Conservation (phyloP, 2,797 vertebrate genomes). For the Hipposideros larvatus region DNA sequence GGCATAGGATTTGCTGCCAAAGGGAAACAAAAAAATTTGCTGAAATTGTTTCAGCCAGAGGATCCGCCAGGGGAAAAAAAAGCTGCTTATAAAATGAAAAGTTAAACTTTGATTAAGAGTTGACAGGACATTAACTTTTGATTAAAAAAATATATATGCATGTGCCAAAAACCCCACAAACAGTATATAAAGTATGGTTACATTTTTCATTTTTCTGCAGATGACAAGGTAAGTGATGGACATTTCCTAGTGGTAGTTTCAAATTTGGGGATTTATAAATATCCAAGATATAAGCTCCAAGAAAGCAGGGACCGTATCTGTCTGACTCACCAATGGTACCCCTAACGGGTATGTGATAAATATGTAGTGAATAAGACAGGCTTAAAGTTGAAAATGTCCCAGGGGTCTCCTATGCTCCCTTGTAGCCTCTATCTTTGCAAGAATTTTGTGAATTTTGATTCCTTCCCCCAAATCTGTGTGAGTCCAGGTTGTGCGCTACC, state of each 20-base stretch:
- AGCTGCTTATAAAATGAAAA: not conserved
- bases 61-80: not conserved
- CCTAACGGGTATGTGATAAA: not conserved
- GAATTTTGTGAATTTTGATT: not conserved
- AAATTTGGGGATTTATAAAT: not conserved
- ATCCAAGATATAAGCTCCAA: not conserved
- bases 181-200: not conserved
- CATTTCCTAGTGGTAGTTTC: not conserved
- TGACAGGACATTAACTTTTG: not conserved
- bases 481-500: not conserved
- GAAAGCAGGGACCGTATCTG: not conserved
- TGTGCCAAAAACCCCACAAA: not conserved
- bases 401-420: not conserved
- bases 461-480: not conserved
- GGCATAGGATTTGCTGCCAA: not conserved
- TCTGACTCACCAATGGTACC: not conserved
- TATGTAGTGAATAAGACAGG: not conserved
- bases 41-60: conserved; percentile 11
- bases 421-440: not conserved
- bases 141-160: not conserved
- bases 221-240: not conserved
- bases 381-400: not conserved
- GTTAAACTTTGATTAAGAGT: conserved; percentile 25
- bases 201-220: not conserved
- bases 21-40: not conserved